These are phyloP conservation scores for Deroplatys truncata DNA, from an alignment of 2,888 invertebrate species.

Conservation along the genomic window DNA sequence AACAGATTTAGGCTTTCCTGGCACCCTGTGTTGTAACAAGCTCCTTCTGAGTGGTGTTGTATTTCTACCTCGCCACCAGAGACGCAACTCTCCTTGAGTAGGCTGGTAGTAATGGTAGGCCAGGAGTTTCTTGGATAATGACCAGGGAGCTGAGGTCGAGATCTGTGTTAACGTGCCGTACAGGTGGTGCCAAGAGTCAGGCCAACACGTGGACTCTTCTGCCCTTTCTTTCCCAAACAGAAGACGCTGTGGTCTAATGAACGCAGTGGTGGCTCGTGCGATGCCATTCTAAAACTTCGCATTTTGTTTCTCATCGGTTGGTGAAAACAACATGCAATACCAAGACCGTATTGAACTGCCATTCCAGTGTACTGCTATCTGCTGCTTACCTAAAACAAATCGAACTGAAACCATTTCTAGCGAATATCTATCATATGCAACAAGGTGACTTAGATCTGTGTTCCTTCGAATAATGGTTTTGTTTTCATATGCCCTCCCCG, in stretches of 20 bases:
- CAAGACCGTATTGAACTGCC: too few species aligned
- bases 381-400: too few species aligned
- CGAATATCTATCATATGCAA: too few species aligned
- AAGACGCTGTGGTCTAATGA: not conserved
- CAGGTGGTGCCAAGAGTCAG: not conserved
- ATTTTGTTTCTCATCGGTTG: too few species aligned
- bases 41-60: not conserved
- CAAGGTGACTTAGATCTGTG: too few species aligned
- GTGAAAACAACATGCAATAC: too few species aligned
- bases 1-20: not conserved
- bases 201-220: not conserved
- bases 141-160: not conserved
- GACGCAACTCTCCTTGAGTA: not conserved
- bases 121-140: not conserved
- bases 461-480: too few species aligned
- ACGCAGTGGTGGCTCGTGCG: too few species aligned
- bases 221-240: not conserved
- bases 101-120: not conserved
- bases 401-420: too few species aligned
- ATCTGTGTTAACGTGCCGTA: not conserved
- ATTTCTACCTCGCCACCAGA: not conserved
- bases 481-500: too few species aligned
- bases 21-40: not conserved
- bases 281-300: too few species aligned
- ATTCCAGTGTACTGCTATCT: too few species aligned